Evolutionary conservation across 2,888 invertebrate genomes (phyloP).

Genomic region (Ceramica pisi): DNA sequence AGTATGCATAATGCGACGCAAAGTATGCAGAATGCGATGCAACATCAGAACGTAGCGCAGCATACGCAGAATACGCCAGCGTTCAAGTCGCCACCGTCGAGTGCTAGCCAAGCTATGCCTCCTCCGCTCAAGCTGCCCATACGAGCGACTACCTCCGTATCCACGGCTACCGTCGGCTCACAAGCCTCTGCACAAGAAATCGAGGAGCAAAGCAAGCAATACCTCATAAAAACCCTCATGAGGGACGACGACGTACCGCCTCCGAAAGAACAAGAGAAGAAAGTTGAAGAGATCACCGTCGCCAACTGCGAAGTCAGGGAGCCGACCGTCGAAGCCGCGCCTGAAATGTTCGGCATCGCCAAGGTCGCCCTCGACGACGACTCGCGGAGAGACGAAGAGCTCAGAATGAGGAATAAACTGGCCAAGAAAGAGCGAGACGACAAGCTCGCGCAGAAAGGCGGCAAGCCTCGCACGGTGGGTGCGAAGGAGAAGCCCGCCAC

Average conservation of each 20-base stretch:
- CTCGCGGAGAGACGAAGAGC: constrained; percentile 78
- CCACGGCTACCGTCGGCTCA: constrained; percentile 86
- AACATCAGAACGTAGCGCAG: constrained; percentile 10
- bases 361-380: constrained; percentile 78
- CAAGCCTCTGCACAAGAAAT: constrained; percentile 90
- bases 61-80: constrained; percentile 25
- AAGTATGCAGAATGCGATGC: constrained; percentile 3
- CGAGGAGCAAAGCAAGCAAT: constrained; percentile 93
- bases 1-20: constrained; percentile 3
- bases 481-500: constrained; percentile 85
- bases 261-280: constrained; percentile 90
- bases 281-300: constrained; percentile 89
- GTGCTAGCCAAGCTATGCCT: constrained; percentile 76
- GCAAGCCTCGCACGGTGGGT: constrained; percentile 81
- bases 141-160: constrained; percentile 77
- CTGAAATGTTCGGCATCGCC: constrained; percentile 91
- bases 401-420: constrained; percentile 70
- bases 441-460: constrained; percentile 82
- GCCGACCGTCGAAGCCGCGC: constrained; percentile 81
- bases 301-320: constrained; percentile 83
- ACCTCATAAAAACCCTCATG: constrained; percentile 97
- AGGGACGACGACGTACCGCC: constrained; percentile 96
- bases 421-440: constrained; percentile 79
- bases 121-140: constrained; percentile 82
- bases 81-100: constrained; percentile 38